Evolutionary conservation across 2,113 vertebrate species (phyloP).

Genomic region (Onychostoma macrolepis): DNA sequence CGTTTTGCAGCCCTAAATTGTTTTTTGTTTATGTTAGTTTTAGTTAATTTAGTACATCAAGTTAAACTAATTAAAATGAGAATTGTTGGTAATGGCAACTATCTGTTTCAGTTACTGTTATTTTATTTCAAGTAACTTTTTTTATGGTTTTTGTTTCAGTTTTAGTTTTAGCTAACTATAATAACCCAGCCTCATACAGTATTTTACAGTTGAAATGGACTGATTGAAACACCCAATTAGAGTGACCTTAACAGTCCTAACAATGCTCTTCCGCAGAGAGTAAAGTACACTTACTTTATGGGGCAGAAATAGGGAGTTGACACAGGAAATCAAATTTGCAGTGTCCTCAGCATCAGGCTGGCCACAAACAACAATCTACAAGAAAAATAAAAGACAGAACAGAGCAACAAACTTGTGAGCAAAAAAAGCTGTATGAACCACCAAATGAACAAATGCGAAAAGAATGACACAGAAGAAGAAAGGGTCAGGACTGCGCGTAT

Average conservation of each 20-base stretch:
- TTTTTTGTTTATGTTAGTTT: too few species aligned
- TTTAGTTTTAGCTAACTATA: too few species aligned
- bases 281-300: slow-evolving; percentile 80
- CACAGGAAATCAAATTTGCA: slow-evolving; percentile 75
- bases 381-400: slow-evolving; percentile 16
- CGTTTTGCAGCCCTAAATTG: too few species aligned
- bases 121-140: too few species aligned
- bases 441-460: slow-evolving; percentile 44
- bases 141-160: too few species aligned
- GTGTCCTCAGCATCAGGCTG: slow-evolving; percentile 85
- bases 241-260: neutral
- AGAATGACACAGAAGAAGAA: slow-evolving; percentile 50
- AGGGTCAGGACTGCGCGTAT: slow-evolving; percentile 13
- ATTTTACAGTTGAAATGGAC: neutral
- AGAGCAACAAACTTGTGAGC: neutral
- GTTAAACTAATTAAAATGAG: too few species aligned
- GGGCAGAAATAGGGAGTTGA: slow-evolving; percentile 83
- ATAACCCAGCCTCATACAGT: neutral
- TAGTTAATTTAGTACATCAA: too few species aligned
- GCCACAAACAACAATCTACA: slow-evolving; percentile 88
- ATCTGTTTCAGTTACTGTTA: too few species aligned
- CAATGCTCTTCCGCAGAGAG: neutral
- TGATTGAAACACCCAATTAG: neutral
- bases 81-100: too few species aligned
- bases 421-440: neutral